Base-by-base conservation (phyloP, 1,140 invertebrate species). In the Leptestheria dahalacensis region DNA sequence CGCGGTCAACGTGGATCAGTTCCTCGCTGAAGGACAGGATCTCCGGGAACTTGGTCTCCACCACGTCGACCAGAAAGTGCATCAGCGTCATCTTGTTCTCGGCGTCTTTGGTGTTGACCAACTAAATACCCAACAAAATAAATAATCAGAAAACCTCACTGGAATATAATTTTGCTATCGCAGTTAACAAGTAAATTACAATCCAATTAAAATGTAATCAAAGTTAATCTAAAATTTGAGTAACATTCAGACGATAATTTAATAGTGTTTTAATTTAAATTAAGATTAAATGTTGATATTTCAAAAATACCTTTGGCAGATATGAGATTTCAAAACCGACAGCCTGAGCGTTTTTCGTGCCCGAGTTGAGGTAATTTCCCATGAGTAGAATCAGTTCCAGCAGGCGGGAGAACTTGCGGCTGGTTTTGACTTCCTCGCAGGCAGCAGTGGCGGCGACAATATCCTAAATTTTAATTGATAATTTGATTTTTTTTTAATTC, bases 271-370 rank as follows among this genome's bases (percentile, higher is more conserved):
- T 20, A 12, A 51, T 51, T 51, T 51, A 1, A 26, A 54, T 28
- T 15, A 3, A 0, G 11, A 18, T 24, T 10, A 26, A 55, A n/a
- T 33, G 15, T 41, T 41, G 15, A 41, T 41, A 18, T 55, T 15
- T 52, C n/a, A 51, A 24, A 64, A 65, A 67, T 72, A 93, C 85
- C 78, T 97, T 97, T 0, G 91, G 86, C 1, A 99, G 76, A 71
- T 91, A 97, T 69, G 83, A 93, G 59, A 98, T 94, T 72, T 99
- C 93, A 73, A 97, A 99, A 3, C 91, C 96, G 67, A 91, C 86
- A 1, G 92, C 91, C 66, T 91, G 86, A 9, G 84, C 92, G 69
- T 96, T 96, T 64, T 84, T 85, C 0, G 91, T 92, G 0, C 93
- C 92, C 2, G 88, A 82, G 71, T 97, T 97, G 84, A 97, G 89